Evolutionary conservation across 2,888 invertebrate species (phyloP).

Genomic region (Lochmaea capreae): DNA sequence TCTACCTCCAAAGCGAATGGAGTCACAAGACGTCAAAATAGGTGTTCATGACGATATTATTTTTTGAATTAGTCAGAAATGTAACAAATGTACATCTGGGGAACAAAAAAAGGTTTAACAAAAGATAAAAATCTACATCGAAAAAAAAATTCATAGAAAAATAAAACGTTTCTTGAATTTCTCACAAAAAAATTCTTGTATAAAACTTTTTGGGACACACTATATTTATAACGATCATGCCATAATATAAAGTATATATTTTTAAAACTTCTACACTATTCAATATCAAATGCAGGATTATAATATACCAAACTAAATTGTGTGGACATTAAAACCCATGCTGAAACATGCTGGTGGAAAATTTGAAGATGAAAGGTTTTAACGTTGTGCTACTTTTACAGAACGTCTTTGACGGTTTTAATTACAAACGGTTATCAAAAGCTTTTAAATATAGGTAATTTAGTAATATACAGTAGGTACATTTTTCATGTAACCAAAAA

Average conservation of each 20-base stretch:
- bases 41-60: too few relatives aligned
- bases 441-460: background rate
- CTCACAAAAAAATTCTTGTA: too few relatives aligned
- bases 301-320: too few relatives aligned
- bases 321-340: conserved; percentile 3
- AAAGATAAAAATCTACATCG: too few relatives aligned
- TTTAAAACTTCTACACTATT: background rate
- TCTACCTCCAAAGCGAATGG: too few relatives aligned
- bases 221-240: background rate
- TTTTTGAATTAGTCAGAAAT: too few relatives aligned
- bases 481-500: background rate
- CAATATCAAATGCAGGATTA: conserved; percentile 6
- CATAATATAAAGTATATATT: background rate
- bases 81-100: too few relatives aligned
- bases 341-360: conserved; percentile 5
- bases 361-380: conserved; percentile 25
- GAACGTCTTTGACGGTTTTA: conserved; percentile 13
- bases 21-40: too few relatives aligned
- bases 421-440: background rate
- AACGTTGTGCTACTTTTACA: conserved; percentile 20
- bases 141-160: too few relatives aligned
- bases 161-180: too few relatives aligned
- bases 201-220: too few relatives aligned
- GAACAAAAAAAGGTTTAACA: too few relatives aligned
- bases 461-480: background rate